Percentiles rank a stretch among this genome's conserved stretches.
phyloP scores from a whole-genome alignment of 2,888 invertebrate genomes.

The Copidosoma aretas region DNA sequence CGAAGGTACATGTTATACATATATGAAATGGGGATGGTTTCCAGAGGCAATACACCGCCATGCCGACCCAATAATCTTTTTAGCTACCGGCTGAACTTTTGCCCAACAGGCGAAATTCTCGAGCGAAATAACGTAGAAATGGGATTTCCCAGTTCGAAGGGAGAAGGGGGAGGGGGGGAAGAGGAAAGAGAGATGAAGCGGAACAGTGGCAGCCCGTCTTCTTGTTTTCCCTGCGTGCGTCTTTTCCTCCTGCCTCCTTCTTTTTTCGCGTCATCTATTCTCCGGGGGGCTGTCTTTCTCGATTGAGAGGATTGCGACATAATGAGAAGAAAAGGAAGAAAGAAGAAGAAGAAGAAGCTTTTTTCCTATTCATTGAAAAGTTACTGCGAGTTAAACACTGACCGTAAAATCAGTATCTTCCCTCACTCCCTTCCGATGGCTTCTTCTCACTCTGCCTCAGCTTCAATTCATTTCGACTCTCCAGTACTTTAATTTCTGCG shows the following conservation, averaged over 20 bases:
- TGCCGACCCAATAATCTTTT: conserved; percentile 15
- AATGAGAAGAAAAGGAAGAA: not conserved
- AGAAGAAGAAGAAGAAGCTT: not conserved
- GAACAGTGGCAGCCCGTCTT: too few species aligned
- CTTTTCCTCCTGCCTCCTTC: not conserved
- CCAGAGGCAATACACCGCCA: too few species aligned
- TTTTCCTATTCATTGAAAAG: conserved; percentile 20
- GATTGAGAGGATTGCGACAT: conserved; percentile 14
- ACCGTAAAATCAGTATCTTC: conserved; percentile 19
- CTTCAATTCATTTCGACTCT: too few species aligned
- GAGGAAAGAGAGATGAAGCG: too few species aligned
- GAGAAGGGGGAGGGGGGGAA: too few species aligned
- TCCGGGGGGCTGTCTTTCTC: conserved; percentile 12
- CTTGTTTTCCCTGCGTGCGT: too few species aligned
- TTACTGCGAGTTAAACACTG: conserved; percentile 16
- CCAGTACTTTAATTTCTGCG: too few species aligned
- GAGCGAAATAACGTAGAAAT: conserved; percentile 17
- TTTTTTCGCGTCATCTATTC: conserved; percentile 8
- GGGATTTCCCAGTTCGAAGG: conserved; percentile 20
- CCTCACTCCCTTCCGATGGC: too few species aligned
- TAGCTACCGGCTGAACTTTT: conserved; percentile 10
- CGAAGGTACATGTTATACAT: too few species aligned
- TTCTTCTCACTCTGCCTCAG: too few species aligned
- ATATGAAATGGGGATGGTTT: too few species aligned
- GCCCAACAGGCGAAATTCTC: conserved; percentile 14